Evolutionary conservation across 2,113 vertebrate genomes (phyloP), one percentile per base, ranked within the genome.

Genomic region (Charina bottae): DNA sequence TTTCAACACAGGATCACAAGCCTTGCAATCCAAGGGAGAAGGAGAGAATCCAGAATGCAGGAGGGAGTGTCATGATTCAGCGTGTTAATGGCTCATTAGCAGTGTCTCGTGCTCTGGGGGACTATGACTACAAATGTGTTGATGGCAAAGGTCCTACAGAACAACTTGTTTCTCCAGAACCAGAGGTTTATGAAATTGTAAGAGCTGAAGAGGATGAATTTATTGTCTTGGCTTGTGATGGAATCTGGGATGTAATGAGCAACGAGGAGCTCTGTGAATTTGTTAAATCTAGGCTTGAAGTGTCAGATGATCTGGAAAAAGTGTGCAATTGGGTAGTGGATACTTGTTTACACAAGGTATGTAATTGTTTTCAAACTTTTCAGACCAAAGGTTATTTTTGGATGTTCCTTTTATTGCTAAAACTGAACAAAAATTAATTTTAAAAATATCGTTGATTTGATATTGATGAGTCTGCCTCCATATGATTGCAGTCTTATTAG

Each of bases 181-280:
- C 99, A 49, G 99, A 99, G 94, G 99, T 99, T 94, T 99, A 98
- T 93, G 99, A 99, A 96, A 98, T 99, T 95, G 93, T 98, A 94
- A 98, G 99, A 94, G 98, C 98, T 88, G 98, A 99, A 92, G 99
- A 99, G 96, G 99, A 99, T 96, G 99, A 99, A 92, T 99, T 99
- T 97, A 98, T 99, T 92, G 97, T 99, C 95, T 97, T 99, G 97
- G 99, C 99, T 62, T 99, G 99, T 94, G 99, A 99, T 94, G 99
- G 99, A 90, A 99, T 99, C 97, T 99, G 99, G 99, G 99, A 99
- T 97, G 99, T 99, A 96, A 99, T 99, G 99, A 99, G 98, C 98
- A 99, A 99, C 37, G 99, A 99, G 97, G 99, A 99, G 97, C 98
- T 99, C 97, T 99, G 99, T 95, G 98, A 99, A 96, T 99, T 98